Conservation (phyloP, 2,113 vertebrate genomes). For the Eubucco bourcierii region DNA sequence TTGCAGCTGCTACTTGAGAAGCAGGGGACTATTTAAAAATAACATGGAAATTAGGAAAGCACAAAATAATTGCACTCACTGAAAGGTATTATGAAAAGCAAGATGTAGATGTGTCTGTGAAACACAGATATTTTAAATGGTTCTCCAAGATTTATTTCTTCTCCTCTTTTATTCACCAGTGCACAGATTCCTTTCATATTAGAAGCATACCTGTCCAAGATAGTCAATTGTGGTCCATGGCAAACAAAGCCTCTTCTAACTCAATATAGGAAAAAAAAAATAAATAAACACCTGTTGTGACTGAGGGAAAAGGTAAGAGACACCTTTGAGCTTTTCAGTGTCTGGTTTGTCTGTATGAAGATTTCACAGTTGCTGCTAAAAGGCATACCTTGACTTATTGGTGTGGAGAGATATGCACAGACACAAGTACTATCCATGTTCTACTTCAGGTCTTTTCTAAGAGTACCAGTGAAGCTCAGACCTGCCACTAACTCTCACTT, state of each 20-base stretch:
- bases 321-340: background rate
- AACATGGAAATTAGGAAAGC: background rate
- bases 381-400: background rate
- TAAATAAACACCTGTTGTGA: background rate
- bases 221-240: background rate
- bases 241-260: background rate
- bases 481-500: background rate
- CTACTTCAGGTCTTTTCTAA: background rate
- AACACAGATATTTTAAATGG: background rate
- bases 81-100: background rate
- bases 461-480: background rate
- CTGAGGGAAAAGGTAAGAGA: background rate
- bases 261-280: background rate
- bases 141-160: background rate
- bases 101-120: background rate
- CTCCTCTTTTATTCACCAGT: background rate
- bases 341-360: background rate
- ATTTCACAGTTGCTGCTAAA: background rate
- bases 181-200: background rate
- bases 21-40: background rate
- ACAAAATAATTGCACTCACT: rapidly evolving
- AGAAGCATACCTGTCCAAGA: background rate
- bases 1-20: background rate
- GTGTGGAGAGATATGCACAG: background rate
- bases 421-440: background rate